Base-by-base conservation (phyloP, 2,797 vertebrate species). In the Oryzias dopingdopingensis region DNA sequence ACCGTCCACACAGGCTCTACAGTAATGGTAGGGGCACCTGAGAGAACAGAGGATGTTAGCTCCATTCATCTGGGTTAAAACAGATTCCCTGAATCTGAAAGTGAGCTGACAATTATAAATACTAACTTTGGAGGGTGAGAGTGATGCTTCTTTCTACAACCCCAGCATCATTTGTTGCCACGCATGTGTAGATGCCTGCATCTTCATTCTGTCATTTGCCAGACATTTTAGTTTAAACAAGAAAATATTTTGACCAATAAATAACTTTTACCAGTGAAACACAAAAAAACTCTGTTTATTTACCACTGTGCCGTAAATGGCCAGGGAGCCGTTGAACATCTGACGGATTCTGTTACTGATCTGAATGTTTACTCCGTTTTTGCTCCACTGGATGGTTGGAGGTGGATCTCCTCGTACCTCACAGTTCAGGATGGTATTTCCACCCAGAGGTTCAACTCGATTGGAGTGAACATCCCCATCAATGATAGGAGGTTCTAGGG, bases 271-370 rank as follows among this genome's bases (percentile, higher is more conserved):
- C 42, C 14, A 51, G 12, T 37, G 3, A 2, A 6, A 32, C 6
- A 15, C 4, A 0, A 7, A 16, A 42, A 1, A 4, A 42, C 8
- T 23, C 20, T 22, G 42, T 46, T 63, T 67, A 60, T 74, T 76
- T 92, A 99, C 96, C 75, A 94, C 90, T 0, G 96, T 97, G 89
- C 96, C 93, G 0, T 96, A 96, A 77, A 99, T 97, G 56, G 95
- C 96, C 14, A 99, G 88, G 40, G 97, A 99, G 62, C 97, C 96
- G 0, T 99, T 99, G 80, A 89, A 87, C 43, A 98, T 90, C 50
- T 96, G 95, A 16, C 52, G 92, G 66, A 98, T 93, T 64, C 95
- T 92, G 75, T 92, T 93, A 82, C 77, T 93, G 51, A 92, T 93
- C 22, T 86, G 88, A 62, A 98, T 47, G 8, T 90, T 91, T 23